phyloP scores from a whole-genome alignment of 92 coral and sea anemone genomes.

The Phenganax subtilis region DNA sequence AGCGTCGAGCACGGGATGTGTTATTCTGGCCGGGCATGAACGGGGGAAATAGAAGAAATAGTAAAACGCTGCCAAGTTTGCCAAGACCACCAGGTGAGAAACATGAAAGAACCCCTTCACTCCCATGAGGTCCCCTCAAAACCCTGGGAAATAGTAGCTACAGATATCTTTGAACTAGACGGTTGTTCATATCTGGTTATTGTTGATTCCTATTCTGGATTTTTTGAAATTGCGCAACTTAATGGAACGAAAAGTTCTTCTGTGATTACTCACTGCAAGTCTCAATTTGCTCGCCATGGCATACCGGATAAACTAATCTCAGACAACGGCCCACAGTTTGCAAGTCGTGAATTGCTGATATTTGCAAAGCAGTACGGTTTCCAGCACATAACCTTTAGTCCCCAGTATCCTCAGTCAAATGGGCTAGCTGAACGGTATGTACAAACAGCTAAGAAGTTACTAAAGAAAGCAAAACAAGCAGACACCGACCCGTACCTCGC shows the following conservation, averaged over 20 bases:
- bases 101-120: slow-evolving; percentile 4
- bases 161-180: slow-evolving; percentile 24
- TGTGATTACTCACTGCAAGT: too few relatives aligned
- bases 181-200: slow-evolving; percentile 29
- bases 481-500: too few relatives aligned
- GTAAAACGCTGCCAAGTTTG: slow-evolving; percentile 9
- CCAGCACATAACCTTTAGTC: too few relatives aligned
- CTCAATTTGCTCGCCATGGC: too few relatives aligned
- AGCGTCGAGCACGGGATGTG: slow-evolving; percentile 22
- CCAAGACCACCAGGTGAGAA: slow-evolving; percentile 7
- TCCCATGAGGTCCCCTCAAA: neutral
- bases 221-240: slow-evolving; percentile 6
- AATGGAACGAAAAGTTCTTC: neutral
- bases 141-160: slow-evolving; percentile 18
- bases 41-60: slow-evolving; percentile 19
- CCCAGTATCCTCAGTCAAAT: too few relatives aligned
- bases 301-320: too few relatives aligned
- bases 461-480: too few relatives aligned
- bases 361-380: too few relatives aligned
- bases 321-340: too few relatives aligned
- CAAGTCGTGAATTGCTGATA: too few relatives aligned
- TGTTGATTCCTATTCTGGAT: slow-evolving; percentile 31
- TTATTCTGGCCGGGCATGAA: slow-evolving; percentile 34
- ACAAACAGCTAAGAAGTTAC: too few relatives aligned
- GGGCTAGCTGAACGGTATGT: too few relatives aligned